Base-by-base conservation (phyloP, 1,140 invertebrate genomes). In the Diorhabda elongata region DNA sequence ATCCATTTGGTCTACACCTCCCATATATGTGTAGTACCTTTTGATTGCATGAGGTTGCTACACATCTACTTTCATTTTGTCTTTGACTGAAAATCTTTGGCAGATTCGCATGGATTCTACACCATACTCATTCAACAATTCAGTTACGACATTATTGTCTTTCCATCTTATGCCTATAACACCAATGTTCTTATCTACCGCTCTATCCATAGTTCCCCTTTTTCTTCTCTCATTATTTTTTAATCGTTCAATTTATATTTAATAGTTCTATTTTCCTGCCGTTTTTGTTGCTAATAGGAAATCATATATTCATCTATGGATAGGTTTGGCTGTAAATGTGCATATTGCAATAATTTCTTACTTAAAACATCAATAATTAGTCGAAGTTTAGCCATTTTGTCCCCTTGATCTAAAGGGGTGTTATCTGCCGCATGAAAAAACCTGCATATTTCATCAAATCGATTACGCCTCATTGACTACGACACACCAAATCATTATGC, bases 361-460 rank as follows among this genome's bases (percentile, higher is more conserved):
- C 44, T 65, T 8, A 65, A 9, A 42, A 9, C 43, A 42, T 43
- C 42, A 43, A 61, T 61, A 41, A 61, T 8, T 4, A 42, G 60
- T 5, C 60, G 60, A n/a, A 61, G 43, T n/a, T 61, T 61, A n/a
- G 41, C 60, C 58, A 60, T 60, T 60, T 60, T 60, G 26, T 60
- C 42, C 41, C 43, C 43, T n/a, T 61, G 26, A 11, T 43, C 26
- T 5, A 58, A 11, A 26, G 26, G 45, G 63, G 45, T 65, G 45
- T 52, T 52, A 52, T 65, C 63, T 4, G 43, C 63, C 42, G 26
- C 43, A 52, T 65, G 60, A 42, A 61, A 42, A 43, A 61, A 61
- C 5, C 45, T 41, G 44, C 11, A 52, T 65, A 65, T 65, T 52
- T 65, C 47, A 5, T 65, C 63, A 65, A 65, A 65, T 43, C 43